Conservation (phyloP, 53 echinoderm and acorn worm genomes). For the Arbacia lixula region DNA sequence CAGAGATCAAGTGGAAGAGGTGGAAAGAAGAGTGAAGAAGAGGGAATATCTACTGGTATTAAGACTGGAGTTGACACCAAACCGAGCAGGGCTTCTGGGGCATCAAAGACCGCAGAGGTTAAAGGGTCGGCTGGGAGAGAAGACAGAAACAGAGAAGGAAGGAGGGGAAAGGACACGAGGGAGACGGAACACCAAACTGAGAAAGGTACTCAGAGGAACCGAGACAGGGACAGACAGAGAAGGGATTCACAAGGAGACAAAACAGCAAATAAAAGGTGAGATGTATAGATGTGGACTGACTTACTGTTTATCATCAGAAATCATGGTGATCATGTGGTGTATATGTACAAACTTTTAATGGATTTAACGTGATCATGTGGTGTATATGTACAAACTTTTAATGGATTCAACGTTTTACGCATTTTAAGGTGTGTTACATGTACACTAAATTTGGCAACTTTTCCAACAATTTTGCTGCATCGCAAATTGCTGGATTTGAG, state of each 20-base stretch:
- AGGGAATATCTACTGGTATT: no score
- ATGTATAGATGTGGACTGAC: neutral
- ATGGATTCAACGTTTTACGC: no score
- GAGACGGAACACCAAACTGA: constrained; percentile 9
- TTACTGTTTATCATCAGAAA: no score
- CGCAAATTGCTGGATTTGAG: no score
- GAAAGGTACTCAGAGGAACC: neutral
- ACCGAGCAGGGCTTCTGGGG: neutral
- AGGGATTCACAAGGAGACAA: constrained; percentile 6
- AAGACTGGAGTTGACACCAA: no score
- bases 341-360: no score
- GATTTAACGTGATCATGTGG: no score
- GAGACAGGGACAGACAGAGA: constrained; percentile 22
- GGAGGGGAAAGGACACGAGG: neutral
- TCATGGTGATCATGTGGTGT: no score
- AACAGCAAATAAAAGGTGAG: constrained; percentile 36
- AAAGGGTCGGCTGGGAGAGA: constrained; percentile 18
- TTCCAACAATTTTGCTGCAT: neutral
- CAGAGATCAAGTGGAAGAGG: constrained; percentile 40
- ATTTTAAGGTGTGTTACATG: neutral
- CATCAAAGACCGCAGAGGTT: neutral
- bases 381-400: no score
- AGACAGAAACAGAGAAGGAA: constrained; percentile 5
- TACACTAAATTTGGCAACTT: neutral
- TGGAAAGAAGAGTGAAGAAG: constrained; percentile 13